Percentiles rank a stretch among this genome's conserved stretches.
These are phyloP conservation scores for Perca flavescens DNA, from an alignment of 2,113 vertebrate genomes.

Conservation along the genomic window DNA sequence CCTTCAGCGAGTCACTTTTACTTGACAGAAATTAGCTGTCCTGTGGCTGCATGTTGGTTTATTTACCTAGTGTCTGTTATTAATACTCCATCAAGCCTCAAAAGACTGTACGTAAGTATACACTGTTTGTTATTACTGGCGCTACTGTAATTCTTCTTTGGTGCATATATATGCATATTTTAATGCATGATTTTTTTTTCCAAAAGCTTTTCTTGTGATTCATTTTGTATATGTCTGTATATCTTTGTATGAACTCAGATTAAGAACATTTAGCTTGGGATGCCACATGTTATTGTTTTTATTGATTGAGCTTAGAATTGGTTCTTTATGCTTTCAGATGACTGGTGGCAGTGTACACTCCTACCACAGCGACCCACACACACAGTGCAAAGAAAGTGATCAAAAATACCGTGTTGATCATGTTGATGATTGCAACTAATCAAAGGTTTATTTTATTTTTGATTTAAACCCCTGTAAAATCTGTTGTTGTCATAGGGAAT, in stretches of 20 bases:
- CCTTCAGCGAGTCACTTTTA: not conserved
- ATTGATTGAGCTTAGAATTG: not conserved
- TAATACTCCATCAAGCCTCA: not conserved
- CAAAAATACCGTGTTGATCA: not conserved
- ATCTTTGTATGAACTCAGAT: not conserved
- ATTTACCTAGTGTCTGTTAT: not conserved
- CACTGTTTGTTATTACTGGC: not conserved
- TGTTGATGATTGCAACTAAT: not conserved
- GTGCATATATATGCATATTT: too few species aligned
- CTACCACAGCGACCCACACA: not conserved
- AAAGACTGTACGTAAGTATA: not conserved
- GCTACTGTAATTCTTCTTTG: not conserved
- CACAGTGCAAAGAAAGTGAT: not conserved
- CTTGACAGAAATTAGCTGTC: not conserved
- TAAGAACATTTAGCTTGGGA: not conserved
- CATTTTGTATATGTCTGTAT: not conserved
- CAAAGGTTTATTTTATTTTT: not conserved
- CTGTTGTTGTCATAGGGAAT: slow-evolving; percentile 34
- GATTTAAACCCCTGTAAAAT: slow-evolving; percentile 42
- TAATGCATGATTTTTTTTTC: not conserved
- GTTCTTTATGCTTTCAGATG: not conserved
- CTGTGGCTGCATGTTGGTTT: too few species aligned
- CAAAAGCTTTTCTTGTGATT: not conserved
- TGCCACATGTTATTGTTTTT: not conserved
- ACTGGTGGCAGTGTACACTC: not conserved